Conservation (phyloP, 2,113 vertebrate genomes). For the Chaetura pelagica region DNA sequence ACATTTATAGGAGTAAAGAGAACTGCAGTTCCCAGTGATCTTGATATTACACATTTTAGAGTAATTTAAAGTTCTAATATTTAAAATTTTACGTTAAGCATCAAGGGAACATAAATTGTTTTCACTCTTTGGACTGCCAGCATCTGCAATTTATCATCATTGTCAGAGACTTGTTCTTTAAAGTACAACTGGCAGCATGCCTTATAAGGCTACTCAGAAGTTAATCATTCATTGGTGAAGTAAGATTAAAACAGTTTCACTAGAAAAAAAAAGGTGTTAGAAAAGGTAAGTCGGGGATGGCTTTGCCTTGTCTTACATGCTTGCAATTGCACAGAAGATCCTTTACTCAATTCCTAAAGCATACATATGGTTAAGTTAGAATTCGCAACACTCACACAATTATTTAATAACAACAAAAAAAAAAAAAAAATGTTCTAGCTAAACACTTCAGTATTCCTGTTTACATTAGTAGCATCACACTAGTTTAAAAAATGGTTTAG, state of each 20-base stretch:
- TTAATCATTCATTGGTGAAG: neutral
- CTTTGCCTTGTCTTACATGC: neutral
- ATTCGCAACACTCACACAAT: neutral
- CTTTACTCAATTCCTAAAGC: neutral
- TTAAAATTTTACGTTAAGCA: neutral
- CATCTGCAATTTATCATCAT: neutral
- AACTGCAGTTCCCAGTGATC: neutral
- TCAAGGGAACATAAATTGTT: neutral
- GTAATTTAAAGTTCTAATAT: neutral
- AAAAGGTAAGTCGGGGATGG: neutral
- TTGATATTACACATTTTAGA: neutral
- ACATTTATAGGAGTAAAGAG: neutral
- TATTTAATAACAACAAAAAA: neutral
- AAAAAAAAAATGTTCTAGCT: neutral
- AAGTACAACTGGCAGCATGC: neutral
- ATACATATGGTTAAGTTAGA: neutral
- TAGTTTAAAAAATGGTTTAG: neutral
- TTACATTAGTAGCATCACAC: neutral
- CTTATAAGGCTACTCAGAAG: neutral
- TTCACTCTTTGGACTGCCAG: neutral
- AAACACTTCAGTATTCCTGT: neutral
- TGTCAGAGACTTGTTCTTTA: neutral
- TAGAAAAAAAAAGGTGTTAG: neutral
- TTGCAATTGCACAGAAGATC: neutral
- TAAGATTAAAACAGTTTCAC: neutral